phyloP scores from a whole-genome alignment of 2,113 vertebrate species.

The Rattus rattus region DNA sequence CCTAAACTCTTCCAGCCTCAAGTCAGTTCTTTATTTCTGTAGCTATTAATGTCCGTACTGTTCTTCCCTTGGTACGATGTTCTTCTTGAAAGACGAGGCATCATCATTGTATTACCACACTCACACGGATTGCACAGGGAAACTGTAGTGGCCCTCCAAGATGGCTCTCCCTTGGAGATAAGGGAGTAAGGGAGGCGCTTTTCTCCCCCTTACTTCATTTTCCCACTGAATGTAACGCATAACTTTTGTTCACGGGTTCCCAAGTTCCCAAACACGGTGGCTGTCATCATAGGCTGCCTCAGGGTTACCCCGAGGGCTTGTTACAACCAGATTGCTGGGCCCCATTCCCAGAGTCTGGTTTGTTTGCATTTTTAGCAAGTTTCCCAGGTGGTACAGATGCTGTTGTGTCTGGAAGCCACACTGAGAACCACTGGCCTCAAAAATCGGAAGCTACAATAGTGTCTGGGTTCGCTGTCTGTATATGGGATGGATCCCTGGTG shows the following conservation, averaged over 20 bases:
- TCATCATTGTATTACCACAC: no score
- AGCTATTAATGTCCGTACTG: neutral
- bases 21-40: neutral
- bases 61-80: neutral
- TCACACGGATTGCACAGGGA: neutral
- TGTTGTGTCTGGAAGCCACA: neutral
- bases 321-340: neutral
- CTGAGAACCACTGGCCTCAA: slow-evolving; percentile 27
- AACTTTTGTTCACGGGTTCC: neutral
- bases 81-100: neutral
- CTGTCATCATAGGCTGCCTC: neutral
- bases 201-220: neutral
- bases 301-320: neutral
- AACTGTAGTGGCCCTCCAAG: neutral
- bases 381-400: neutral
- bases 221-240: neutral
- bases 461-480: no score
- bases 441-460: slow-evolving; percentile 25
- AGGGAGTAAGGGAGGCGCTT: no score
- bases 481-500: no score
- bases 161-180: no score
- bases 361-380: slow-evolving; percentile 1
- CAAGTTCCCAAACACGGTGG: neutral
- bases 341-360: neutral
- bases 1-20: neutral